phyloP scores from a whole-genome alignment of 1,140 invertebrate species.

The Cepaea nemoralis region DNA sequence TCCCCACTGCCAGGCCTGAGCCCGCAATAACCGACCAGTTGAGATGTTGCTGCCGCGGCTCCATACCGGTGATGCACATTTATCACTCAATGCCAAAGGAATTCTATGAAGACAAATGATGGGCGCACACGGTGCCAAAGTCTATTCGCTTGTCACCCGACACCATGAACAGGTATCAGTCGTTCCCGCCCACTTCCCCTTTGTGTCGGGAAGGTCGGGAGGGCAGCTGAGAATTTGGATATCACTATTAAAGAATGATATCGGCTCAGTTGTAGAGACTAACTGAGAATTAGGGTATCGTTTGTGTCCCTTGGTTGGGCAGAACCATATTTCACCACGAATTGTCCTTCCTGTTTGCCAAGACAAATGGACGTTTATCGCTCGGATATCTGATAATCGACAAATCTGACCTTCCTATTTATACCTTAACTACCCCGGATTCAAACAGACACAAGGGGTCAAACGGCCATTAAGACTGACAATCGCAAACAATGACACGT shows the following conservation, averaged over 20 bases:
- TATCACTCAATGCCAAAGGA: neutral
- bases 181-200: neutral
- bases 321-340: too few species aligned
- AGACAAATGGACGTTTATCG: too few species aligned
- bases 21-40: too few species aligned
- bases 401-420: too few species aligned
- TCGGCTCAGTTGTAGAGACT: neutral
- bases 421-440: neutral
- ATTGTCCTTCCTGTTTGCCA: too few species aligned
- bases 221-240: neutral
- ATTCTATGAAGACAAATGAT: constrained; percentile 29
- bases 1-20: too few species aligned
- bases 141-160: neutral
- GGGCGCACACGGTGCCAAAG: neutral
- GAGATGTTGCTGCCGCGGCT: too few species aligned
- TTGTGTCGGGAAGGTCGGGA: neutral
- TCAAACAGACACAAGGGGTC: neutral
- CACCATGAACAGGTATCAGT: neutral
- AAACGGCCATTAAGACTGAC: too few species aligned
- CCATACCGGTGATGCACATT: too few species aligned
- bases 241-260: neutral
- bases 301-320: neutral
- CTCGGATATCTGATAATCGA: too few species aligned
- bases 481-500: too few species aligned
- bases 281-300: neutral